Base-by-base conservation (phyloP, 2,113 vertebrate species). In the Clarias magur region DNA sequence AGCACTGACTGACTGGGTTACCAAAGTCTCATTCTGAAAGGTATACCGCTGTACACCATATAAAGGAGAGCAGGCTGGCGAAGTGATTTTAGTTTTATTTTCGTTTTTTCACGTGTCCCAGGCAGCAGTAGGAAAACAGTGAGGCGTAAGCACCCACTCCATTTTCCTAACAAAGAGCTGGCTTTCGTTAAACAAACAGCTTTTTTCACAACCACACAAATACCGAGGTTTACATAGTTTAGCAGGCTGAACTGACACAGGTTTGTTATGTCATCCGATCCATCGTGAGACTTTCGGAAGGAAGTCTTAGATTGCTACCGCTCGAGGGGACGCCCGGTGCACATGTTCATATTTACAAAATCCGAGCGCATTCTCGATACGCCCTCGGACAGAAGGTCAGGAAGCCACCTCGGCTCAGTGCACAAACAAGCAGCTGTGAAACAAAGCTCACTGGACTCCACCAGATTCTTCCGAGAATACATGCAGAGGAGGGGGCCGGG, bases 361-460 rank as follows among this genome's bases (percentile, higher is more conserved):
- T 78, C 17, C 70, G 86, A 65, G 75, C 91, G 92, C 91, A 92
- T 90, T 90, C 89, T 88, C 89, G 84, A 85, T 86, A 92, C 90
- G 91, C 86, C 91, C 91, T 88, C 42, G 80, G 88, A 90, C 89
- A 89, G 90, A 91, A 83, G 91, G 92, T 93, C 92, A 92, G 90
- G 88, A 94, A 86, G 80, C 89, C 85, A 42, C 92, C 89, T 93
- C 89, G 73, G 82, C 83, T 87, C 80, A 84, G 86, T 86, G 88
- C 88, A 91, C 91, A 94, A 93, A 94, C 91, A 94, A 90, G 92
- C 87, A 75, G 34, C 57, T 87, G 89, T 88, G 91, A 93, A 81
- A 93, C 93, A 94, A 94, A 92, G 91, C 87, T 84, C 0, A 53
- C 88, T 59, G 87, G 86, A 89, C 91, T 88, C 87, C 48, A 79